Evolutionary conservation across 2,113 vertebrate genomes (phyloP), one percentile per base, ranked within the genome.

Genomic region (Sigmodon hispidus): DNA sequence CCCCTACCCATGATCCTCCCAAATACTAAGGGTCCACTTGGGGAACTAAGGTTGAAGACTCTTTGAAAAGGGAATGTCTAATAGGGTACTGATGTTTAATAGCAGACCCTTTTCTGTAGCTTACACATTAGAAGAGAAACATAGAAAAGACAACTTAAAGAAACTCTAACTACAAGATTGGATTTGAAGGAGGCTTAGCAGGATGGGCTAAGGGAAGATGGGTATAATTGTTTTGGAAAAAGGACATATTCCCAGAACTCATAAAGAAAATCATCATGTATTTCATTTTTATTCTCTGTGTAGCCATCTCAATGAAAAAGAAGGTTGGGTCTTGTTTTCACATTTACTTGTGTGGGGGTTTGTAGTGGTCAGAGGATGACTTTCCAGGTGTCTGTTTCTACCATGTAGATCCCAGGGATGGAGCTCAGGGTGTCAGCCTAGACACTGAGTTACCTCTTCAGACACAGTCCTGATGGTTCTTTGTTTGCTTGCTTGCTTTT

Each of bases 41-140:
- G 52, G 55, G 24, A n/a, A 34, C 9, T n/a, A 29, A 26, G 73
- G 17, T 7, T 48, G 65, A 87, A 92, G 86, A 48, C 22, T 80
- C 88, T 77, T 63, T 45, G 40, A 69, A 90, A 93, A 57, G 3
- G 8, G 57, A 63, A 76, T 55, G 34, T 65, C 15, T n/a, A 57
- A 31, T 80, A 85, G 70, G 16, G 34, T 63, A 21, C 17, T 65
- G 31, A 19, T 65, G 13, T 50, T 57, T 77, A 31, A 16, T 3
- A 79, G 29, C 45, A 63, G 17, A 69, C 3, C 2, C 17, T 12
- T 83, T 73, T 75, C 26, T 59, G 10, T 16, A 29, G 75, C 36
- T 75, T 85, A 40, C 3, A 70, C 87, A 24, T 88, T 89, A 76
- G 72, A 93, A 43, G 21, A 94, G 43, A 93, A 96, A 11, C 21